phyloP scores from a whole-genome alignment of 2,888 invertebrate species.

The Papilio demoleus region DNA sequence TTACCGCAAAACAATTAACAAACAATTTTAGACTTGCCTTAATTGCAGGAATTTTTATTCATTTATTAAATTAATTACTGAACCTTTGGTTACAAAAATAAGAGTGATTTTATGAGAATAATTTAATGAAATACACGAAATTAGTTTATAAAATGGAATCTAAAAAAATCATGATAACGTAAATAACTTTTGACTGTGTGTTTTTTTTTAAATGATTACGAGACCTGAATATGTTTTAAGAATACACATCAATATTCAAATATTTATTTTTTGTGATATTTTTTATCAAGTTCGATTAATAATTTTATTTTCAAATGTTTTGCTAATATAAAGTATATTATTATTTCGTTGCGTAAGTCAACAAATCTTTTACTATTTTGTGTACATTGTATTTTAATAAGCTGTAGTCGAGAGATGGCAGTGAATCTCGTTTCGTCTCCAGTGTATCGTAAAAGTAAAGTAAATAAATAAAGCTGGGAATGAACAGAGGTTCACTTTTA shows the following conservation, averaged over 20 bases:
- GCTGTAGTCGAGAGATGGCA: slow-evolving; percentile 5
- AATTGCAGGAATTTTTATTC: slow-evolving; percentile 1
- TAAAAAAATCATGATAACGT: no score
- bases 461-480: slow-evolving; percentile 30
- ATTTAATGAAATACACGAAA: no score
- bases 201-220: no score
- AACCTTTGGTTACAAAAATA: neutral
- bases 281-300: no score
- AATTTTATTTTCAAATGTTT: no score
- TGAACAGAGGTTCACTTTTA: slow-evolving; percentile 32
- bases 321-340: neutral
- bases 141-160: no score
- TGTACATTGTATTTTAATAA: slow-evolving; percentile 24
- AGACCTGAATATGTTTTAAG: no score
- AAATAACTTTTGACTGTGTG: no score
- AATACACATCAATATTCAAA: no score
- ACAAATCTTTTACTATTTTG: neutral
- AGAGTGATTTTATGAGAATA: neutral
- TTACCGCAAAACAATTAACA: slow-evolving; percentile 18
- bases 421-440: slow-evolving; percentile 21
- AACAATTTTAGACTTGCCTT: slow-evolving; percentile 15
- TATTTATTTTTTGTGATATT: no score
- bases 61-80: neutral
- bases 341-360: neutral
- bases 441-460: slow-evolving; percentile 28